Base-by-base conservation (phyloP, 1,140 invertebrate genomes). In the Cotesia chilonis region DNA sequence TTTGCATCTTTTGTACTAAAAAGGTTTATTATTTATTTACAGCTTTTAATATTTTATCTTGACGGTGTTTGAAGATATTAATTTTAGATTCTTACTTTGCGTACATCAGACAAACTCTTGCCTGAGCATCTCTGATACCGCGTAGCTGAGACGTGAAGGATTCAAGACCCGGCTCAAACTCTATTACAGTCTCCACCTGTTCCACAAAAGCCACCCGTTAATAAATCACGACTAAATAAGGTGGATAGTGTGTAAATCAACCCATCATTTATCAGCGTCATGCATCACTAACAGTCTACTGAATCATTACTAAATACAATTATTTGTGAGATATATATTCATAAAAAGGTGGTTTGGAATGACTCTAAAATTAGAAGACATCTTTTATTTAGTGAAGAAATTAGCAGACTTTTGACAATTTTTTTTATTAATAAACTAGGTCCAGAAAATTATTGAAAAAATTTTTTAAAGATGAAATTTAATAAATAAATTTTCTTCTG, bases 91-190 rank as follows among this genome's bases (percentile, higher is more conserved):
- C 20, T 90, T 90, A 98, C 96, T 92, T 94, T 10, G 96, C 95
- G 88, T 98, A 98, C 85, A 98, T 90, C 4, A 99, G 90, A 79
- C 96, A 96, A 0, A 99, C 96, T 78, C 96, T 88, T 0, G 96
- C 93, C 83, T 96, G 95, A 47, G 93, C 92, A 77, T 90, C 91
- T 83, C 93, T 94, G 81, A 96, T 92, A 75, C 95, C 94, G 59
- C 90, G 88, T 4, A 98, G 87, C 81, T 95, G 92, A 35, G 94
- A 90, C 7, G 90, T 91, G 78, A 96, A 96, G 70, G 91, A 94
- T 59, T 94, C 91, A 74, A 95, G 81, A 67, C 94, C 93, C 4
- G 95, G 92, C 82, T 95, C 94, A 84, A 96, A 95, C 85, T 98
- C 96, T 51, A 97, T 93, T 4, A 96, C 92, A 72, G 93, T 91